Evolutionary conservation across 2,113 vertebrate genomes (phyloP), one percentile per base, ranked within the genome.

Genomic region (Regulus satrapa): DNA sequence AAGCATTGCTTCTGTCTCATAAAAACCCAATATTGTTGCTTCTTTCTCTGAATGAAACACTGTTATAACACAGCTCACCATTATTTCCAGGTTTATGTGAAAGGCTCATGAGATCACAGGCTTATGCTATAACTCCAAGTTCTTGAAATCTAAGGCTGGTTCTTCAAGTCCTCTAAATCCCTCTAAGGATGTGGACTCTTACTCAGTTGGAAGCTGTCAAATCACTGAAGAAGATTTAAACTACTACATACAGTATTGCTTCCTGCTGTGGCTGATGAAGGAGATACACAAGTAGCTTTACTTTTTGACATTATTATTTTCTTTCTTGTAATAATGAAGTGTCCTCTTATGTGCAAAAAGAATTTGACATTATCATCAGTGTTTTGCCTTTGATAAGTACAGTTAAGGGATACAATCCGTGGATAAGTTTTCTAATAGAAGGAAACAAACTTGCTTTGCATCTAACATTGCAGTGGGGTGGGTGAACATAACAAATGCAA

Each of bases 221-320:
- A 68, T 85, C 69, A 68, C 52, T 64, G 64, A 91, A 92, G 66
- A 92, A 72, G 38, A 78, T 81, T 85, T 92, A 86, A 94, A 67
- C 89, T 84, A 87, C 83, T 61, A 52, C 76, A 72, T 72, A 36
- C 20, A 61, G 61, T 45, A 89, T 15, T 89, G 52, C 43, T 81
- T 92, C 92, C 92, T 92, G 92, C 91, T 96, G 94, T 85, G 93
- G 41, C 71, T 93, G 67, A 78, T 92, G 92, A 91, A 94, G 83
- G 77, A 91, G 64, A 79, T 45, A 56, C 41, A 51, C 43, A 85
- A 85, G 41, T 23, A 89, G 77, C 63, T 89, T 82, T 75, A 48
- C 54, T 41, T 40, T 61, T 32, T 83, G 78, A 76, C 89, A 92
- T 94, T 89, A 80, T 73, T 78, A 63, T 91, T 92, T 95, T 85